Conservation (phyloP, 2,113 vertebrate genomes). For the Sorex araneus region DNA sequence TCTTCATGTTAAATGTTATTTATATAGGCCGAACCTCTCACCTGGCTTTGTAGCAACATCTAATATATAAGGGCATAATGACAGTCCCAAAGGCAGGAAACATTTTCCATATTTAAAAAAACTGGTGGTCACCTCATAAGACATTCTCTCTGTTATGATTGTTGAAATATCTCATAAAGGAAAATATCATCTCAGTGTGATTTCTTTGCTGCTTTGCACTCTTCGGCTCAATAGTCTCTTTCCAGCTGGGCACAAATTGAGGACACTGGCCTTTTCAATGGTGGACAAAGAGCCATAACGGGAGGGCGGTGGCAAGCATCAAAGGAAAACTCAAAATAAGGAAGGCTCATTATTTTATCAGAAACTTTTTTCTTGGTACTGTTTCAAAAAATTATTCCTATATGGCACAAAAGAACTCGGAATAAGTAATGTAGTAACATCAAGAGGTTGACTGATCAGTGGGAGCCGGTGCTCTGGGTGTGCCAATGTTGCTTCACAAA, state of each 20-base stretch:
- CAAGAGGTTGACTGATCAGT: conserved; percentile 48
- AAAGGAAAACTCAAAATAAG: conserved; percentile 78
- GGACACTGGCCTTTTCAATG: conserved; percentile 74
- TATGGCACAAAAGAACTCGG: conserved; percentile 55
- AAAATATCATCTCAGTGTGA: conserved; percentile 85
- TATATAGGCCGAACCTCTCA: conserved; percentile 70
- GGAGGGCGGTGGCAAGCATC: conserved; percentile 65
- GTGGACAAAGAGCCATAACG: conserved; percentile 69
- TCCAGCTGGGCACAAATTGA: conserved; percentile 77
- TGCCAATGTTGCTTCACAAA: conserved; percentile 58
- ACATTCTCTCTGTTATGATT: conserved; percentile 81
- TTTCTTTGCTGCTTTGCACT: conserved; percentile 81
- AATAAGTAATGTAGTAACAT: conserved; percentile 64
- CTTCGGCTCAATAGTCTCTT: conserved; percentile 74
- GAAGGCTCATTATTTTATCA: conserved; percentile 81
- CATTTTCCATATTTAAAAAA: conserved; percentile 80
- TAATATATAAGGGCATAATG: conserved; percentile 69
- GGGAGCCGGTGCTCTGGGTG: conserved; percentile 31
- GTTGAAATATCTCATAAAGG: conserved; percentile 78
- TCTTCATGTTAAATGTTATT: conserved; percentile 65
- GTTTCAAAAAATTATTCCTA: conserved; percentile 77
- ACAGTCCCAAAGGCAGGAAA: conserved; percentile 62
- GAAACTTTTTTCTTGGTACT: conserved; percentile 76
- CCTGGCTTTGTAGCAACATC: conserved; percentile 66
- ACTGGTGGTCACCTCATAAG: conserved; percentile 79